Percentiles rank a stretch among this genome's conserved stretches.
Evolutionary conservation across 2,888 invertebrate species (phyloP).

Genomic region (Ornithoptera priamus): DNA sequence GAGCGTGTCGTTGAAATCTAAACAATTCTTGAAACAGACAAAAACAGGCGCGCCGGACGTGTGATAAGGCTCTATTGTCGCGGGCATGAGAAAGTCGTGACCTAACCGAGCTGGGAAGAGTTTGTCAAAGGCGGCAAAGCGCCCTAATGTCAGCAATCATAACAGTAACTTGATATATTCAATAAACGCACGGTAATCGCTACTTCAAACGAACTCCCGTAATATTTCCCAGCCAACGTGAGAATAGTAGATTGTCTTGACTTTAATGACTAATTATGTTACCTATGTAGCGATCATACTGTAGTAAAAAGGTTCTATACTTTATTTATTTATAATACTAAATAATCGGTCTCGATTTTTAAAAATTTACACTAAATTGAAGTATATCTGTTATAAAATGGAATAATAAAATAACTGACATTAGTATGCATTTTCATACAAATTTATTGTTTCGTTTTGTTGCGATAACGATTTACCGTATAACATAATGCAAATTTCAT

Average conservation of each 20-base stretch:
- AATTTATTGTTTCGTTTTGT: too few species aligned
- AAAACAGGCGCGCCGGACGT: conserved; percentile 33
- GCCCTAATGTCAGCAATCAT: conserved; percentile 20
- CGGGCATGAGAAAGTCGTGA: conserved; percentile 43
- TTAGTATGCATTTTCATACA: too few species aligned
- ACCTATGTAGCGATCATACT: background rate
- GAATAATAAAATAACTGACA: too few species aligned
- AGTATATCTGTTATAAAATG: too few species aligned
- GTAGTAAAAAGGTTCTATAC: too few species aligned
- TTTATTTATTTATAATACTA: too few species aligned
- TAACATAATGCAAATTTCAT: too few species aligned
- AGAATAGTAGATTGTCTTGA: background rate
- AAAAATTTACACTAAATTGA: too few species aligned
- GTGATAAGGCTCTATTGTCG: conserved; percentile 38
- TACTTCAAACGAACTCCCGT: background rate
- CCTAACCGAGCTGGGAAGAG: conserved; percentile 40
- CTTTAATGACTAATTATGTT: background rate
- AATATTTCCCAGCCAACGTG: background rate
- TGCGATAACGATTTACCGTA: too few species aligned
- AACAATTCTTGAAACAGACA: conserved; percentile 21
- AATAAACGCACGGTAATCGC: conserved; percentile 5
- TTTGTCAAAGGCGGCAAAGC: conserved; percentile 32
- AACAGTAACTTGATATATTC: conserved; percentile 16
- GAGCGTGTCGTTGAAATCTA: conserved; percentile 17
- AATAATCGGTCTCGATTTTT: too few species aligned